Percentiles rank a stretch among this genome's conserved stretches.
Conservation (phyloP, 2,113 vertebrate genomes). For the Tupaia tana region DNA sequence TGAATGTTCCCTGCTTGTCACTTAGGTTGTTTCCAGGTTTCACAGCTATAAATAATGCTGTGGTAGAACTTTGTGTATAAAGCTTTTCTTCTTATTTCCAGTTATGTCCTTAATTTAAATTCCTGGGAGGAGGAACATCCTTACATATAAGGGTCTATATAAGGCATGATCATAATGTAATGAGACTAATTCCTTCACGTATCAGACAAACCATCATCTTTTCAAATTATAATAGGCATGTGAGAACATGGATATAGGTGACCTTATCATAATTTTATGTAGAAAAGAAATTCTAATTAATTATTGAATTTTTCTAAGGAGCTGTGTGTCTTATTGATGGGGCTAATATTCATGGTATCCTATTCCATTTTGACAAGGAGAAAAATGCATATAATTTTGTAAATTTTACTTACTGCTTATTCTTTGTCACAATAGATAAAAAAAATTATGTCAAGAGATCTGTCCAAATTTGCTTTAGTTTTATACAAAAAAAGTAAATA, state of each 20-base stretch:
- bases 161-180: not conserved
- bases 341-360: not conserved
- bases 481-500: constrained; percentile 18
- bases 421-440: constrained; percentile 23
- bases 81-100: not conserved
- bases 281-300: constrained; percentile 7
- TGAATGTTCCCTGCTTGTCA: not conserved
- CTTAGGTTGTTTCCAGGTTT: not conserved
- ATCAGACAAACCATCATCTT: not conserved
- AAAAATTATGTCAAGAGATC: not conserved
- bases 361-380: constrained; percentile 8
- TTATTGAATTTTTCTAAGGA: not conserved
- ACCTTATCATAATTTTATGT: not conserved
- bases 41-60: not conserved
- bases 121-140: not conserved
- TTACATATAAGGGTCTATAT: not conserved
- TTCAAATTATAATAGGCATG: not conserved
- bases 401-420: constrained; percentile 32
- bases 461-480: not conserved
- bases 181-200: not conserved
- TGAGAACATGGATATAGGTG: not conserved
- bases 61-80: not conserved
- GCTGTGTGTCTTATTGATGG: not conserved
- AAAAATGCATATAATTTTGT: constrained; percentile 19
- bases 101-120: constrained; percentile 34